phyloP scores from a whole-genome alignment of 1,140 invertebrate species.

The Meloidogyne hapla region DNA sequence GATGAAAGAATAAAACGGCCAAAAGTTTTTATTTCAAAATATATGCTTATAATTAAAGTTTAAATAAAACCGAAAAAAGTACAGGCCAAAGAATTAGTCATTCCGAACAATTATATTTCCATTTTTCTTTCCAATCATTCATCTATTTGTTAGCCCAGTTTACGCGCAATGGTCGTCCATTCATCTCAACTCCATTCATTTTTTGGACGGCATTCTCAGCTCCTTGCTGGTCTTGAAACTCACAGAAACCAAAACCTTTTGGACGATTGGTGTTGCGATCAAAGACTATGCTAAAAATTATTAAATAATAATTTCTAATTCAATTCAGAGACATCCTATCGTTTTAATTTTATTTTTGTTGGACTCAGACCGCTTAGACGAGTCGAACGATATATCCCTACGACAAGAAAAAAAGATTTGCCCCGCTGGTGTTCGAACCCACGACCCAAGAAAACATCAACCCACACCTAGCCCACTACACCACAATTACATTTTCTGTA shows the following conservation, averaged over 20 bases:
- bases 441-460: neutral
- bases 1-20: neutral
- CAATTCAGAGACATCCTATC: no score
- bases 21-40: neutral
- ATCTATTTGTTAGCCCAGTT: slow-evolving; percentile 68
- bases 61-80: neutral
- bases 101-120: neutral
- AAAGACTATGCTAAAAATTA: slow-evolving; percentile 84
- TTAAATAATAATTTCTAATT: no score
- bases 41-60: neutral
- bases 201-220: slow-evolving; percentile 97
- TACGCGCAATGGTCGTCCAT: slow-evolving; percentile 87
- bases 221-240: slow-evolving; percentile 81
- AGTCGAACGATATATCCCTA: no score
- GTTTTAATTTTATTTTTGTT: no score
- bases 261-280: slow-evolving; percentile 98
- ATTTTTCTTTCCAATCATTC: neutral
- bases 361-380: no score
- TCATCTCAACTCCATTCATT: slow-evolving; percentile 95
- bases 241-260: slow-evolving; percentile 99
- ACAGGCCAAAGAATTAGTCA: neutral
- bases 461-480: neutral
- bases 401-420: no score
- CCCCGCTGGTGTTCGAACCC: neutral
- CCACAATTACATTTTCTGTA: slow-evolving; percentile 46